Evolutionary conservation across 2,797 vertebrate species (phyloP).

Genomic region (Acridotheres tristis): DNA sequence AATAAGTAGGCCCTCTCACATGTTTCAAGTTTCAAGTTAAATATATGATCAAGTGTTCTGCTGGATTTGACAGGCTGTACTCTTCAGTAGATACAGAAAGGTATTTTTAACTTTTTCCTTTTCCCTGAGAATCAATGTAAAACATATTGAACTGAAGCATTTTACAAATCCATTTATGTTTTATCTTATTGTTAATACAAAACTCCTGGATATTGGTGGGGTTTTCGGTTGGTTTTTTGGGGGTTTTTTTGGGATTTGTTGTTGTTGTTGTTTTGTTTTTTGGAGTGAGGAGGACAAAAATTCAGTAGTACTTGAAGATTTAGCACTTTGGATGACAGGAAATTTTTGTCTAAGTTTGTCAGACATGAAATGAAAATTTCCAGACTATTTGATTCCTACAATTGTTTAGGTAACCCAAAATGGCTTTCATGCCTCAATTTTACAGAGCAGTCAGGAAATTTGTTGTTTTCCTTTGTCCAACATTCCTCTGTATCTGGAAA

Average conservation of each 20-base stretch:
- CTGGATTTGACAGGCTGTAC: background rate
- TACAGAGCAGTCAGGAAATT: slow-evolving; percentile 7
- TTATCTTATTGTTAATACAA: background rate
- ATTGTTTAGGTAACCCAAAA: slow-evolving; percentile 27
- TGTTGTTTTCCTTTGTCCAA: background rate
- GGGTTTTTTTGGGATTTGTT: rapidly evolving
- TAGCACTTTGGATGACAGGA: background rate
- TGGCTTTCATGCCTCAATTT: background rate
- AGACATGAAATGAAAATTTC: slow-evolving; percentile 24
- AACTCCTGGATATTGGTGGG: background rate
- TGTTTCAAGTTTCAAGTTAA: background rate
- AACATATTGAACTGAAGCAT: background rate
- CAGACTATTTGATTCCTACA: slow-evolving; percentile 33
- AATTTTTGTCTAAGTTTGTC: background rate
- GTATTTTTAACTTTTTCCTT: background rate
- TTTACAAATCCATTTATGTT: background rate
- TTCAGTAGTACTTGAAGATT: background rate
- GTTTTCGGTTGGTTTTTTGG: too few species aligned
- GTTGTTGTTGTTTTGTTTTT: too few species aligned
- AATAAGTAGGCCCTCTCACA: background rate
- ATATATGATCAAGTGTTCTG: background rate
- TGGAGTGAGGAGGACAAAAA: background rate
- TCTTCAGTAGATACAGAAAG: background rate
- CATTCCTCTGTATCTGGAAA: background rate
- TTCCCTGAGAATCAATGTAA: background rate